Conservation (phyloP, 2,888 invertebrate genomes). For the Synergus itoensis region DNA sequence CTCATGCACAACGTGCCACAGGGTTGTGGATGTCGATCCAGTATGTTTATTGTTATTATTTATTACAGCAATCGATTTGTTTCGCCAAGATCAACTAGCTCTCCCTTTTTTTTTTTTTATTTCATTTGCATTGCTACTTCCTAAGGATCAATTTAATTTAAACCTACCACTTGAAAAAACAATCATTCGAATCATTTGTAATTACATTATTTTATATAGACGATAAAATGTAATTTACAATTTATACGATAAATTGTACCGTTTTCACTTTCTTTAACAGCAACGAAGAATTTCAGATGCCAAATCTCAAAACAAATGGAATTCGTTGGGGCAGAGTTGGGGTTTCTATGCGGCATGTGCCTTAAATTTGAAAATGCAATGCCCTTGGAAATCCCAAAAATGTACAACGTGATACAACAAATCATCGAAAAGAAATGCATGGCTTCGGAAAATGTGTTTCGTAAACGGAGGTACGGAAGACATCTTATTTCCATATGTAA, state of each 20-base stretch:
- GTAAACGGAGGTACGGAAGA: neutral
- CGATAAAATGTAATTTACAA: no score
- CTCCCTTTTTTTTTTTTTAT: neutral
- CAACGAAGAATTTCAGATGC: neutral
- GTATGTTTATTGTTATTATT: constrained; percentile 63
- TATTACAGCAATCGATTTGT: constrained; percentile 60
- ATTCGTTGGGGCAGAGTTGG: constrained; percentile 85
- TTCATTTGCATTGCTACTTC: neutral
- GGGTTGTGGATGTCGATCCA: constrained; percentile 54
- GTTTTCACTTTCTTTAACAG: no score
- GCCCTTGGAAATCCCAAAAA: constrained; percentile 92
- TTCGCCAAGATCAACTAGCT: constrained; percentile 29
- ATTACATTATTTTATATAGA: no score
- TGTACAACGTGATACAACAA: constrained; percentile 79
- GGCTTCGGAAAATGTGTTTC: neutral
- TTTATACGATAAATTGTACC: no score
- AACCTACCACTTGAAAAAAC: no score
- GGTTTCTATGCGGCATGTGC: constrained; percentile 91
- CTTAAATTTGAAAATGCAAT: constrained; percentile 83
- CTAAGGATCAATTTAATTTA: no score
- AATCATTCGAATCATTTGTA: no score
- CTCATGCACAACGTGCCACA: constrained; percentile 44
- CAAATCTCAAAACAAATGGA: neutral
- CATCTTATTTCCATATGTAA: neutral
- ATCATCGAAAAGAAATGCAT: neutral